Percentiles rank a stretch among this genome's conserved stretches.
Evolutionary conservation across 1,140 invertebrate genomes (phyloP).

Genomic region (Brachionus manjavacas): DNA sequence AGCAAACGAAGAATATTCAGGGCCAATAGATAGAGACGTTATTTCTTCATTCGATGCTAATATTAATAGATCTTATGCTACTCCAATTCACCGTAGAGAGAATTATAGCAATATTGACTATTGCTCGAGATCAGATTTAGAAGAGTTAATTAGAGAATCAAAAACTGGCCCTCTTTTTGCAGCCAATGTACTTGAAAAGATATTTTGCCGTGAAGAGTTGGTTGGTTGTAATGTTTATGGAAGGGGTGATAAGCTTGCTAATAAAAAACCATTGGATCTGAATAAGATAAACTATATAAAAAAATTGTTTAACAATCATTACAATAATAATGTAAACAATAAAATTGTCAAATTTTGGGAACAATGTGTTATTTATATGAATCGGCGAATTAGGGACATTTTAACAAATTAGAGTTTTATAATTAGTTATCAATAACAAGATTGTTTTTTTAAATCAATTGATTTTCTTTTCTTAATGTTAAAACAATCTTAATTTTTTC

Average conservation of each 20-base stretch:
- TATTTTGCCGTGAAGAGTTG: not conserved
- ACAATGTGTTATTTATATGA: not conserved
- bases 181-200: not conserved
- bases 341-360: not conserved
- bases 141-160: not conserved
- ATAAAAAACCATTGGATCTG: not conserved
- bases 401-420: not conserved
- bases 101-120: not conserved
- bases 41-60: too few species aligned
- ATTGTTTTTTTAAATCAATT: not conserved
- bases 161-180: not conserved
- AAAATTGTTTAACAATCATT: not conserved
- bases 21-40: too few species aligned
- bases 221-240: constrained; percentile 19
- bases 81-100: not conserved
- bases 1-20: too few species aligned
- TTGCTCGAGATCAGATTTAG: not conserved
- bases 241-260: not conserved
- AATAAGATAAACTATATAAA: not conserved
- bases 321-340: not conserved
- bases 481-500: too few species aligned
- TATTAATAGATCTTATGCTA: too few species aligned
- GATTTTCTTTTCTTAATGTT: not conserved
- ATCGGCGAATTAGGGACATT: not conserved
- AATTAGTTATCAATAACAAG: not conserved